These are phyloP conservation scores for Amphimedon queenslandica DNA, from an alignment of 37 sponge, comb jelly and placozoan species.

Conservation along the genomic window DNA sequence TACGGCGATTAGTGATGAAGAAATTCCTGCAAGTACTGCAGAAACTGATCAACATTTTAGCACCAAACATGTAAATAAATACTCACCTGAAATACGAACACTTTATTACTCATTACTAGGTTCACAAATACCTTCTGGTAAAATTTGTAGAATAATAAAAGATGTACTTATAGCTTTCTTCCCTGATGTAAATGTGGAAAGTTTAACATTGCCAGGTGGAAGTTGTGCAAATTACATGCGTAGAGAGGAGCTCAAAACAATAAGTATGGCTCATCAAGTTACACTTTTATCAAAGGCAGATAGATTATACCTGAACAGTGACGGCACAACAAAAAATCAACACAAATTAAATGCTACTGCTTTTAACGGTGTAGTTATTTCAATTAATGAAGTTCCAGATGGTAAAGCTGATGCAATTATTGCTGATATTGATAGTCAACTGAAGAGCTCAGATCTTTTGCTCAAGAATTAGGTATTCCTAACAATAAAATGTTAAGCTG, in stretches of 20 bases:
- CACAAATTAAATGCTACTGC: too few relatives aligned
- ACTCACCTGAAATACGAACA: too few relatives aligned
- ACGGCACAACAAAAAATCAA: constrained; percentile 18
- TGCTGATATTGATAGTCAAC: constrained; percentile 9
- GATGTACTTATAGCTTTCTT: constrained; percentile 8
- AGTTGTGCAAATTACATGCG: constrained; percentile 21
- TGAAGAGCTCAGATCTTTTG: constrained; percentile 8
- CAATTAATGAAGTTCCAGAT: constrained; percentile 20
- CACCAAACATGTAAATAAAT: too few relatives aligned
- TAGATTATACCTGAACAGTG: constrained; percentile 1
- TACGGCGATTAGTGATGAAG: too few relatives aligned
- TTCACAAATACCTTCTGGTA: constrained; percentile 11
- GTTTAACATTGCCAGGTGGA: constrained; percentile 9
- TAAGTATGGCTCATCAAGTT: constrained; percentile 16
- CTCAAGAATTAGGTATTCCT: not conserved
- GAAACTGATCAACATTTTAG: too few relatives aligned
- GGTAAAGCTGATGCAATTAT: constrained; percentile 10
- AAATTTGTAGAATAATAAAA: not conserved
- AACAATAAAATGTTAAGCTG: constrained; percentile 12
- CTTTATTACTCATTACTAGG: too few relatives aligned
- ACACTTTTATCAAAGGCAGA: too few relatives aligned
- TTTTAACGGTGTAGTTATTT: not conserved
- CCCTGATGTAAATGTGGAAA: not conserved
- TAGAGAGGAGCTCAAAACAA: constrained; percentile 6
- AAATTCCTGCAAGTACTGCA: too few relatives aligned